phyloP scores from a whole-genome alignment of 2,888 invertebrate species.

The Drosophila nigricruria region DNA sequence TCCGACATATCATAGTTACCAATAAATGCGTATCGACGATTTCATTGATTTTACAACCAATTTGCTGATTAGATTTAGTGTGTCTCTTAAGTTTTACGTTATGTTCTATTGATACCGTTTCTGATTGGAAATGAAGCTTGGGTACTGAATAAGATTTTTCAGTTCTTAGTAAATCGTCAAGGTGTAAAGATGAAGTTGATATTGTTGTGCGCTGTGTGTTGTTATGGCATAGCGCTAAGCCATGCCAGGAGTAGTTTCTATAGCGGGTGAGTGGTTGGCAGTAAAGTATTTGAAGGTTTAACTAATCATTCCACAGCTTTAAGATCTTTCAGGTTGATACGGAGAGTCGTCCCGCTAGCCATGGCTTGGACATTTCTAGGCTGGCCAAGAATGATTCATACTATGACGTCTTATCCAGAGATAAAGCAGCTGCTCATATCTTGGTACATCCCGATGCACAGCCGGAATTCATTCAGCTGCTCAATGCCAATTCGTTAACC shows the following conservation, averaged over 20 bases:
- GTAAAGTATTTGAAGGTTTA: too few species aligned
- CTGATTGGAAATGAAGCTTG: conserved; percentile 28
- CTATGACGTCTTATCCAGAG: conserved; percentile 61
- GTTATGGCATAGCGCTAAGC: conserved; percentile 14
- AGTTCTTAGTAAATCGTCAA: conserved; percentile 28
- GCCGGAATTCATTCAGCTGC: conserved; percentile 48
- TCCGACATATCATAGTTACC: not conserved
- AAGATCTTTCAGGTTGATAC: conserved; percentile 70
- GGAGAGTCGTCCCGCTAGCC: conserved; percentile 22
- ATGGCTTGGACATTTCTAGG: conserved; percentile 29
- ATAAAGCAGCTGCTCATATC: conserved; percentile 42
- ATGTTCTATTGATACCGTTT: conserved; percentile 15
- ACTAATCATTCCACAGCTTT: conserved; percentile 49
- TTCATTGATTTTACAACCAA: conserved; percentile 35
- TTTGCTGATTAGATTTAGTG: conserved; percentile 40
- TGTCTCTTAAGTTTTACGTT: not conserved
- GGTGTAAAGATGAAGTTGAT: conserved; percentile 49
- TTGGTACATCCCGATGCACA: conserved; percentile 75
- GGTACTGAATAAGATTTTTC: not conserved
- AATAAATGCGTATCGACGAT: too few species aligned
- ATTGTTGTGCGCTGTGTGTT: conserved; percentile 20
- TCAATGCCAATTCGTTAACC: conserved; percentile 36
- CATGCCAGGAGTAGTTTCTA: conserved; percentile 37
- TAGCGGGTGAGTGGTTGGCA: conserved; percentile 49
- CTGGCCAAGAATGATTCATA: conserved; percentile 48